These are phyloP conservation scores for Pholis gunnellus DNA, from an alignment of 2,113 vertebrate genomes.

Conservation along the genomic window DNA sequence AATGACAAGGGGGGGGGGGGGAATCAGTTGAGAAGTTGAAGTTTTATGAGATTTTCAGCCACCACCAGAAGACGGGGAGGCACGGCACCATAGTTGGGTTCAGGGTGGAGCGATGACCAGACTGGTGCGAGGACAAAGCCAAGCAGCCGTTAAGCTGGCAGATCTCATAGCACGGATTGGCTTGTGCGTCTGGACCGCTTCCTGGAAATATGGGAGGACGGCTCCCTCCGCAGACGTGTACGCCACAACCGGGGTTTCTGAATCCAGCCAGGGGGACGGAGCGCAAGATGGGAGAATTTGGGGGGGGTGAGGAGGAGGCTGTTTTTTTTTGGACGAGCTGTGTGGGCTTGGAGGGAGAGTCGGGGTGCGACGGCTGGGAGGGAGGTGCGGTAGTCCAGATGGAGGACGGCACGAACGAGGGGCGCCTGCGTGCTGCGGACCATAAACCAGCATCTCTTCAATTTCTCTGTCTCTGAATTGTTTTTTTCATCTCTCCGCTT, in stretches of 20 bases:
- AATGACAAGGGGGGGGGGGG: too few relatives aligned
- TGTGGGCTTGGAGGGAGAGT: neutral
- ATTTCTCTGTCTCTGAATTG: constrained; percentile 21
- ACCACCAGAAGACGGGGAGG: constrained; percentile 9
- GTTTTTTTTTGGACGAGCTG: constrained; percentile 29
- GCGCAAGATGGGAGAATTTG: constrained; percentile 28
- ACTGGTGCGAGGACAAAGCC: constrained; percentile 49
- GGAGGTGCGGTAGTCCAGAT: constrained; percentile 50
- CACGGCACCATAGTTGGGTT: constrained; percentile 5
- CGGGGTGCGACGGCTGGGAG: neutral
- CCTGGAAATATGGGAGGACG: constrained; percentile 67
- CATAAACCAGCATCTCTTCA: constrained; percentile 47
- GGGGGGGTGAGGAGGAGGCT: constrained; percentile 6
- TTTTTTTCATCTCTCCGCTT: constrained; percentile 11
- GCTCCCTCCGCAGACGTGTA: constrained; percentile 27
- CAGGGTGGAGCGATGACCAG: constrained; percentile 36
- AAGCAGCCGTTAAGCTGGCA: constrained; percentile 59
- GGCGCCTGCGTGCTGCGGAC: constrained; percentile 1
- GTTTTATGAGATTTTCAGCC: constrained; percentile 27
- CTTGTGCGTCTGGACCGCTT: constrained; percentile 44
- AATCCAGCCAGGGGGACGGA: constrained; percentile 35
- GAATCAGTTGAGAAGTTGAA: neutral
- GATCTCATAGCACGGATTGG: constrained; percentile 43
- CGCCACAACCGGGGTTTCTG: constrained; percentile 37
- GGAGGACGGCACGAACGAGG: constrained; percentile 47